Evolutionary conservation across 2,113 vertebrate species (phyloP), one percentile per base, ranked within the genome.

Genomic region (Percina caprodes): DNA sequence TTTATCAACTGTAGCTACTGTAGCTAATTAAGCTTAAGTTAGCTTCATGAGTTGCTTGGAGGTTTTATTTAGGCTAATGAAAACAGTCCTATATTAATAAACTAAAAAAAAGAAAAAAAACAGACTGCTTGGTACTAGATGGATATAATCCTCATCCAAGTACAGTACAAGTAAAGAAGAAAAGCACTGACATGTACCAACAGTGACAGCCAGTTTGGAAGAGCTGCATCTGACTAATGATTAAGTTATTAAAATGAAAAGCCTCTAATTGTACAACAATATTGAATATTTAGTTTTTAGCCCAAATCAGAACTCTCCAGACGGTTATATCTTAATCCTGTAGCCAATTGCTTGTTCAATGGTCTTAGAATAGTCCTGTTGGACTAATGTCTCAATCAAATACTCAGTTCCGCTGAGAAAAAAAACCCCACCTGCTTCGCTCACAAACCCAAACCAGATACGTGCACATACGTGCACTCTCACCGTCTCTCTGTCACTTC

Each of bases 221-320:
- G 21, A 51, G n/a, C 49, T 66, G 42, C 12, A 49, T 23, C 24
- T 42, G 26, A 58, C 21, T 39, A 21, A 21, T 66, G 7, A 26
- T 46, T 74, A 52, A 45, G 42, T 39, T n/a, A 79, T 70, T 62
- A 35, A 79, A 23, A 48, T 26, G 60, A 63, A 62, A 55, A 65
- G 18, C 48, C 46, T 52, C 58, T 0, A 45, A 61, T 4, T 45
- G 55, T 39, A 30, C 5, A 61, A 4, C 46, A 35, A 11, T 18
- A 52, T 63, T 79, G 48, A 52, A 74, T 62, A 24, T 74, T 63
- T 15, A 1, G 18, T 21, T 72, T 59, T 73, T 49, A 49, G 33
- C 30, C 46, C 55, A 52, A 33, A 26, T 45, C 8, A 2, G 26
- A 60, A 49, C 18, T 2, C 24, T 58, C 21, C 54, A 59, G 74